phyloP scores from a whole-genome alignment of 2,888 invertebrate genomes.

The Coelopa pilipes region DNA sequence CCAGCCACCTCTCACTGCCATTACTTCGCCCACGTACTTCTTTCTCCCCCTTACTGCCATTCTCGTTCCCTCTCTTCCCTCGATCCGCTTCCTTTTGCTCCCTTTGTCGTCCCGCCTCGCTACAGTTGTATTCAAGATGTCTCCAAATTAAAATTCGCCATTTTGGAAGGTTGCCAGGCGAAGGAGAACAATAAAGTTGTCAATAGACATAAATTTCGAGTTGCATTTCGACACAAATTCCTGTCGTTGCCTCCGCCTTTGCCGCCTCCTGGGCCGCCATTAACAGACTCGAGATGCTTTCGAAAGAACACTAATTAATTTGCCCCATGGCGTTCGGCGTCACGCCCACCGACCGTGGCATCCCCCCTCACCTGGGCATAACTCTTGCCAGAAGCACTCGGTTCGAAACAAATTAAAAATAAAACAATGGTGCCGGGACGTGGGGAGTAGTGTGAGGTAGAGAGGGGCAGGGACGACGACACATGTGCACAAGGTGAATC shows the following conservation, averaged over 20 bases:
- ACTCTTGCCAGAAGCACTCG: too few relatives aligned
- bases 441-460: too few relatives aligned
- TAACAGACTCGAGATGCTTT: conserved; percentile 31
- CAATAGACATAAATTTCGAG: conserved; percentile 34
- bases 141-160: conserved; percentile 28
- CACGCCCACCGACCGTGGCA: too few relatives aligned
- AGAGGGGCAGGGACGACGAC: too few relatives aligned
- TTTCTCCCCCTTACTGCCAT: not conserved
- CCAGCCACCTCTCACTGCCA: not conserved
- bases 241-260: not conserved
- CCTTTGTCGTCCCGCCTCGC: too few relatives aligned
- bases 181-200: conserved; percentile 27
- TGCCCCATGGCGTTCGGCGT: not conserved
- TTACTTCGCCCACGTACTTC: not conserved
- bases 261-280: conserved; percentile 9
- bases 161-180: conserved; percentile 28
- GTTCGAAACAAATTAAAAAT: too few relatives aligned
- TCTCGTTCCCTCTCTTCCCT: too few relatives aligned
- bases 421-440: too few relatives aligned
- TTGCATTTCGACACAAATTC: conserved; percentile 33
- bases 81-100: too few relatives aligned
- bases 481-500: too few relatives aligned
- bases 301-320: conserved; percentile 35
- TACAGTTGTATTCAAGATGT: conserved; percentile 25
- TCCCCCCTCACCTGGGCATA: too few relatives aligned